Conservation (phyloP, 2,113 vertebrate genomes). For the Anthoscopus minutus region DNA sequence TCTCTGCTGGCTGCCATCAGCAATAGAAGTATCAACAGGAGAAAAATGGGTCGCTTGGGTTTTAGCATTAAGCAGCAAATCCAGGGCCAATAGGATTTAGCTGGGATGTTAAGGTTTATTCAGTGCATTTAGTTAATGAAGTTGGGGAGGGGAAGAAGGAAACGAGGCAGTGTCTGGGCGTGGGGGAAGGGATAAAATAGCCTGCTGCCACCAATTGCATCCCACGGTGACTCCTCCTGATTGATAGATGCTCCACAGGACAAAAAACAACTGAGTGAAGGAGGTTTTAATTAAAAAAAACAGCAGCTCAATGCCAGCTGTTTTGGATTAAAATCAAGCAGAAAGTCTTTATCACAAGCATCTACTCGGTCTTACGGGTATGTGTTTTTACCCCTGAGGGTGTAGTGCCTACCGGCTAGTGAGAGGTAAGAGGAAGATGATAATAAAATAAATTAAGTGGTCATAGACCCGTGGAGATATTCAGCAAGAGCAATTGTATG, state of each 20-base stretch:
- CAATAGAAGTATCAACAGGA: slow-evolving; percentile 58
- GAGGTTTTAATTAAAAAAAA: slow-evolving; percentile 29
- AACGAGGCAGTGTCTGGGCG: not conserved
- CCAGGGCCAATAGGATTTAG: slow-evolving; percentile 85
- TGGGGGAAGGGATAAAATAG: not conserved
- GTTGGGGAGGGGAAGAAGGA: not conserved
- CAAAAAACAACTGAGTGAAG: not conserved
- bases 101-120: slow-evolving; percentile 80
- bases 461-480: not conserved
- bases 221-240: not conserved
- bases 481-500: not conserved
- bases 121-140: slow-evolving; percentile 79
- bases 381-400: not conserved
- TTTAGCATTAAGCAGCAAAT: slow-evolving; percentile 90
- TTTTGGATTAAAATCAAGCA: not conserved
- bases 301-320: not conserved
- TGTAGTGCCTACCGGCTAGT: fast-evolving
- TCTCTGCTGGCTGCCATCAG: slow-evolving; percentile 39
- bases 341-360: not conserved
- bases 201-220: not conserved
- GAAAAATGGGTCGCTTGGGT: slow-evolving; percentile 72
- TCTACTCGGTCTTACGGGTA: not conserved
- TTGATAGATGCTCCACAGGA: slow-evolving; percentile 22
- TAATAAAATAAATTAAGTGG: not conserved
- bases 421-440: not conserved